These are phyloP conservation scores for Poeciliopsis presidionis DNA, from an alignment of 2,797 vertebrate species.

Conservation along the genomic window DNA sequence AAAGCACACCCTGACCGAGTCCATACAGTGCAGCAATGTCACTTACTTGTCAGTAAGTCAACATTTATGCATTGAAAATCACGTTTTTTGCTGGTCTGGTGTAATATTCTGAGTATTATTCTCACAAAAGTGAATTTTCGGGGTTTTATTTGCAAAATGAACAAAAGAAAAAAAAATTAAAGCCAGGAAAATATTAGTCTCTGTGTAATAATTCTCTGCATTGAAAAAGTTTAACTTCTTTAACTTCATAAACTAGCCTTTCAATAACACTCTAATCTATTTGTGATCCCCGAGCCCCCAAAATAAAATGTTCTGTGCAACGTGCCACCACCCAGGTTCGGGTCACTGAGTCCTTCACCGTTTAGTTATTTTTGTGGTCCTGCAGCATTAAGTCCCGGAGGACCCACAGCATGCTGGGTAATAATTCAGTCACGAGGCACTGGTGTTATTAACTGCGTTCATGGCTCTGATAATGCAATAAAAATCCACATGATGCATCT, in stretches of 20 bases:
- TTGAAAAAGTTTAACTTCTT: not conserved
- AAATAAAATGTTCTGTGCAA: not conserved
- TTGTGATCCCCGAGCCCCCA: no score
- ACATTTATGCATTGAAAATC: not conserved
- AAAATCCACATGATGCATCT: slow-evolving; percentile 61
- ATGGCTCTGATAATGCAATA: slow-evolving; percentile 67
- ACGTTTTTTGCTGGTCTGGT: not conserved
- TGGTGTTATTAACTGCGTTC: slow-evolving; percentile 63
- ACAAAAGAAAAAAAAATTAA: not conserved
- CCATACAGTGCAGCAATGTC: not conserved
- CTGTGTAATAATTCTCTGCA: not conserved
- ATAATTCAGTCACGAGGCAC: slow-evolving; percentile 53
- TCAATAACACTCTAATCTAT: not conserved
- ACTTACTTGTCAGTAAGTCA: not conserved
- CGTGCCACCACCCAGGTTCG: slow-evolving; percentile 2
- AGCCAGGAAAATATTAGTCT: not conserved
- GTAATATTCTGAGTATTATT: not conserved
- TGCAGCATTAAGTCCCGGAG: slow-evolving; percentile 23
- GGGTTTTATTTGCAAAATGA: not conserved
- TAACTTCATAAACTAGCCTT: not conserved
- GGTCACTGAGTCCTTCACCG: slow-evolving; percentile 20
- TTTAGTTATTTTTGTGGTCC: slow-evolving; percentile 29
- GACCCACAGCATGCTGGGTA: slow-evolving; percentile 16
- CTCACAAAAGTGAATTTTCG: not conserved
- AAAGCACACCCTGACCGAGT: not conserved